Conservation (phyloP, 2,797 vertebrate genomes). For the Okamejei kenojei region DNA sequence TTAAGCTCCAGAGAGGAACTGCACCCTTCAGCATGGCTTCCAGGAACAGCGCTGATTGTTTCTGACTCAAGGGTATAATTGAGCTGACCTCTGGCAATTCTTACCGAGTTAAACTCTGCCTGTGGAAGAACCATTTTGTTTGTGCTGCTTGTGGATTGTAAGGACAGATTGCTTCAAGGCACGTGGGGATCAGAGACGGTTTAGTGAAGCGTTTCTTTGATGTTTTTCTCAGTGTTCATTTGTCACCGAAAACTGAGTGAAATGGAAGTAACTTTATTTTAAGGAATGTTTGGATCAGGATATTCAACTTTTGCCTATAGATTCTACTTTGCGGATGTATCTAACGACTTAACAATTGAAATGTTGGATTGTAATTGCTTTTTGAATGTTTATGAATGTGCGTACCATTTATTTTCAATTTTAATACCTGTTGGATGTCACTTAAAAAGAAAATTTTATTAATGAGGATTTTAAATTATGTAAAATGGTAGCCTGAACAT, state of each 20-base stretch:
- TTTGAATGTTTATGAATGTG: background rate
- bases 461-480: background rate
- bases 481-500: background rate
- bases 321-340: background rate
- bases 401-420: background rate
- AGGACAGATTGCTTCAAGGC: background rate
- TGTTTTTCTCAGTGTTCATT: background rate
- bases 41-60: too few species aligned
- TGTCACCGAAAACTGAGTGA: background rate
- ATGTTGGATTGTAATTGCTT: background rate
- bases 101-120: background rate
- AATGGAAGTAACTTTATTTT: background rate
- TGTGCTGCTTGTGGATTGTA: background rate
- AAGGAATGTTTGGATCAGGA: background rate
- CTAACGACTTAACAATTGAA: background rate
- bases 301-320: background rate
- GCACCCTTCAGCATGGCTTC: background rate
- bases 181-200: background rate
- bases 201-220: background rate
- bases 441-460: background rate
- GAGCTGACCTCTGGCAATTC: background rate
- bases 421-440: background rate
- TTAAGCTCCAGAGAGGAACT: background rate
- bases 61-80: too few species aligned
- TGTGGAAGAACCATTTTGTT: background rate